A percentile compares a stretch with the other conserved stretches of the same genome.
Evolutionary conservation across 2,113 vertebrate genomes (phyloP).

Genomic region (Ramphastos sulfuratus): DNA sequence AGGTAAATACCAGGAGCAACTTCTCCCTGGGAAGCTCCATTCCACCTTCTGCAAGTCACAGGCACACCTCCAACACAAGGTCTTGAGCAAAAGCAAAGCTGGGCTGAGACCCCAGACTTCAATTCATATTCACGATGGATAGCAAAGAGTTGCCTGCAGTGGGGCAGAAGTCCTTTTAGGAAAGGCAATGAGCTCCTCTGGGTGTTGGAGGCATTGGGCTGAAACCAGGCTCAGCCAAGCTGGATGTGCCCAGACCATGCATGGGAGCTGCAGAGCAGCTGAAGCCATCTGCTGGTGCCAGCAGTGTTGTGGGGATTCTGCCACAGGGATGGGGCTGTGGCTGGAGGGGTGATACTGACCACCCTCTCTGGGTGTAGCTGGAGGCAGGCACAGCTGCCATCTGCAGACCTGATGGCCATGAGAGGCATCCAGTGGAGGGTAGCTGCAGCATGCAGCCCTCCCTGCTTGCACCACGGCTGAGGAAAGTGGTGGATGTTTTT

Average conservation of each 20-base stretch:
- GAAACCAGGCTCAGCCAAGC: not conserved
- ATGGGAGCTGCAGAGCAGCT: not conserved
- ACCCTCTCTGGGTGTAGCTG: not conserved
- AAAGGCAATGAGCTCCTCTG: not conserved
- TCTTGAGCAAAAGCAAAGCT: accelerated
- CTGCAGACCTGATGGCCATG: not conserved
- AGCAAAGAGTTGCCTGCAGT: not conserved
- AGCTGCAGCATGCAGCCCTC: not conserved
- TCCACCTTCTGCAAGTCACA: not conserved
- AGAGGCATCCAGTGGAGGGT: not conserved
- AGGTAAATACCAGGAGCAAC: not conserved
- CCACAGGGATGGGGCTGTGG: not conserved
- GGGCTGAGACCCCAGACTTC: not conserved
- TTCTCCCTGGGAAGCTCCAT: not conserved
- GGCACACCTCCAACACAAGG: accelerated
- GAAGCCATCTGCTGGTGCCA: not conserved
- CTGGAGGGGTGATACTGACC: not conserved
- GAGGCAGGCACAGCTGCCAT: not conserved
- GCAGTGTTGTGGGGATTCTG: not conserved
- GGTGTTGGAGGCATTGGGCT: not conserved
- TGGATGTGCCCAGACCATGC: not conserved
- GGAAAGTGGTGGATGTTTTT: not conserved
- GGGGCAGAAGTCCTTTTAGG: not conserved
- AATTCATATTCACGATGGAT: accelerated
- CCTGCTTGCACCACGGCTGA: not conserved